These are phyloP conservation scores for Petrocephalus microphthalmus DNA, from an alignment of 2,113 vertebrate species.

Conservation along the genomic window DNA sequence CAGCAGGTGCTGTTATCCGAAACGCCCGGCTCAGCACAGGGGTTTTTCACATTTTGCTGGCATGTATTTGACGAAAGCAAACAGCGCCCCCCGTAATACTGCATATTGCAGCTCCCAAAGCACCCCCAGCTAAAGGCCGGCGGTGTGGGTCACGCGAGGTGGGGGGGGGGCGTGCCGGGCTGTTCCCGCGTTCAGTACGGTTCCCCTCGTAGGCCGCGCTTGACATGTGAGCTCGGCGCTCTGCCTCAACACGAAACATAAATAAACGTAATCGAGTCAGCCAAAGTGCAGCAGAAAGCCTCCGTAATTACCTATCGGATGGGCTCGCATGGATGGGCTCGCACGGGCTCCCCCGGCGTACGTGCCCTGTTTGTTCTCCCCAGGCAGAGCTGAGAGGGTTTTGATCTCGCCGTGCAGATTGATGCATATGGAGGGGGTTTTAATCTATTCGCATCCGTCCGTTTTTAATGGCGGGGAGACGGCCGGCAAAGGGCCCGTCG, in stretches of 20 bases:
- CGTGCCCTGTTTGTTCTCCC: slow-evolving; percentile 16
- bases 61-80: neutral
- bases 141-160: neutral
- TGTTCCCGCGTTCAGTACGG: neutral
- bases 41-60: neutral
- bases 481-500: slow-evolving; percentile 31
- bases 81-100: neutral
- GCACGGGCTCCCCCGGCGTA: neutral
- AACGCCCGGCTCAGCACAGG: no score
- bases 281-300: neutral
- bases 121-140: neutral
- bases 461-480: slow-evolving; percentile 34
- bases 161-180: neutral
- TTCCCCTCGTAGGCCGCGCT: no score
- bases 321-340: slow-evolving; percentile 3
- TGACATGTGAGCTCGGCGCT: neutral
- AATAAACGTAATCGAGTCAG: slow-evolving; percentile 11
- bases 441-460: slow-evolving; percentile 32
- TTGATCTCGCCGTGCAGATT: slow-evolving; percentile 32
- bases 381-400: slow-evolving; percentile 16
- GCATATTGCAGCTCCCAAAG: neutral
- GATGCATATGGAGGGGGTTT: slow-evolving; percentile 35
- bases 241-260: neutral
- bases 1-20: neutral
- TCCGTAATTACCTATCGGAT: slow-evolving; percentile 3